Base-by-base conservation (phyloP, 1,140 invertebrate species). In the Archivesica marissinica region DNA sequence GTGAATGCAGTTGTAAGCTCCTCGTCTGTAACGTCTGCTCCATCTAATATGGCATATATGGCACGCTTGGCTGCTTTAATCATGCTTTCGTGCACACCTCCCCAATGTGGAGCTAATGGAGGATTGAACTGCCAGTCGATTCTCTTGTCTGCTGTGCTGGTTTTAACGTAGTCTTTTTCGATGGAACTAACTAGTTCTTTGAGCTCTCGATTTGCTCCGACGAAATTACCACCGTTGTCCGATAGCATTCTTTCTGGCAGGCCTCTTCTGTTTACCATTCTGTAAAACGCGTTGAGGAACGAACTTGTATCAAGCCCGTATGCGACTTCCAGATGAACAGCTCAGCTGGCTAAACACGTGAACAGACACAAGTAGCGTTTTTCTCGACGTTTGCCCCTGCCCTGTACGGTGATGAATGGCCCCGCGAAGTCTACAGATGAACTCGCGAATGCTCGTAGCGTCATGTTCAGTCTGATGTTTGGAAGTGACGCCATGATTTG, bases 181-280 rank as follows among this genome's bases (percentile, higher is more conserved):
- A 77, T 35, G 9, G 6, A 17, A 30, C 77, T 20, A 11, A 76
- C 56, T 33, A 52, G 33, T 39, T 84, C 59, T 39, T 7, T 11
- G 9, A 84, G 39, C 54, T 87, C 80, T 66, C 44, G 61, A 6
- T 41, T 28, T 2, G 70, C 80, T 20, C 79, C 85, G 20, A 77
- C 61, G 52, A 87, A 84, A 52, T 87, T 84, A n/a, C 79, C 77
- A 13, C 81, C 72, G 56, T 83, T 84, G 52, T 87, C 85, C 25
- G 64, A 74, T 1, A 59, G 23, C 23, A 87, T 54, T 33, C 50
- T 35, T 9, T 23, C 30, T 0, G 85, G 79, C 11, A 6, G 20
- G 30, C 85, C 85, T 17, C 79, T 33, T 15, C 85, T 50, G 30
- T 41, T 52, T 68, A 61, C 39, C 4, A 83, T 50, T 38, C 68